Percentiles rank a stretch among this genome's conserved stretches.
Evolutionary conservation across 2,888 invertebrate genomes (phyloP).

Genomic region (Nezara viridula): DNA sequence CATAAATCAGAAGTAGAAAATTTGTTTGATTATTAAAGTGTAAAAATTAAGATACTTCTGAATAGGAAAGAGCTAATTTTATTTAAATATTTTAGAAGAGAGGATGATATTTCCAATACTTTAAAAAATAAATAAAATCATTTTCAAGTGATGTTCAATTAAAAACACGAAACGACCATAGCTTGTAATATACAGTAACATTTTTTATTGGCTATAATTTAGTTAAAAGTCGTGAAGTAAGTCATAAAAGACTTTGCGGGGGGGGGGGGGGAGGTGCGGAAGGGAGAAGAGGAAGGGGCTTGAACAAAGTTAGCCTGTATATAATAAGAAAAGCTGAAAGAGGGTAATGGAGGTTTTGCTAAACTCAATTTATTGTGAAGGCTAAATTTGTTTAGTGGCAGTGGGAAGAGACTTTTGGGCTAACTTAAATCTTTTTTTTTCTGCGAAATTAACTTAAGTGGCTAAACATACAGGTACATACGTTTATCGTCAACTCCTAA

Average conservation of each 20-base stretch:
- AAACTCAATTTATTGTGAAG: constrained; percentile 28
- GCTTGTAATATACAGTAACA: background rate
- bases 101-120: background rate
- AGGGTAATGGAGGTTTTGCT: background rate
- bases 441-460: background rate
- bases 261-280: background rate
- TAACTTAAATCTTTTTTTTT: background rate
- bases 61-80: background rate
- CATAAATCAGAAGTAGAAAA: too few species aligned
- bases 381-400: background rate
- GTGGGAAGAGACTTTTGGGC: background rate
- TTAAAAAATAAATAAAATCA: too few species aligned
- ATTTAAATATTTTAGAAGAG: background rate
- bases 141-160: too few species aligned
- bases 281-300: background rate
- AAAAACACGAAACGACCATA: background rate
- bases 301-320: constrained; percentile 9
- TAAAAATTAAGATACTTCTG: background rate
- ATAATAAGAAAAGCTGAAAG: constrained; percentile 16
- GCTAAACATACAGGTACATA: background rate
- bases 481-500: background rate
- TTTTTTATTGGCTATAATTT: background rate
- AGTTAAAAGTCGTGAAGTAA: constrained; percentile 8
- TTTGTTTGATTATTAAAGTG: background rate
- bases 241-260: background rate